Percentiles rank a stretch among this genome's conserved stretches.
These are phyloP conservation scores for Chromobotia macracanthus DNA, from an alignment of 2,797 vertebrate genomes.

Conservation along the genomic window DNA sequence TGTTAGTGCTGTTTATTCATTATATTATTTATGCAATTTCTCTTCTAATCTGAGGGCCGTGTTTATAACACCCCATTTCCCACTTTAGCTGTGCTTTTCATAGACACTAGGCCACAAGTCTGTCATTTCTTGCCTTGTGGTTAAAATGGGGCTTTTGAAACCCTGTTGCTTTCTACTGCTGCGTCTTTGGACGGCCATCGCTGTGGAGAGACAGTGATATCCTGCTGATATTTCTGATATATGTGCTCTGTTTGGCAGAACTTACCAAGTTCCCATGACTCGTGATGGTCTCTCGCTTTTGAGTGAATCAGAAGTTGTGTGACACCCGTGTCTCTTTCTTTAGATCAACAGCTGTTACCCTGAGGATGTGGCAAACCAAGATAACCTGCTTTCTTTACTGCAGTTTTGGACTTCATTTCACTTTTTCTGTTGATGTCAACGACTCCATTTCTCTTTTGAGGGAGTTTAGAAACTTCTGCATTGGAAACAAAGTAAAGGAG, in stretches of 20 bases:
- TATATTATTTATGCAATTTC: no score
- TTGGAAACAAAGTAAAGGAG: constrained; percentile 10
- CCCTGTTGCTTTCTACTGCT: neutral
- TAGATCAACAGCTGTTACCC: neutral
- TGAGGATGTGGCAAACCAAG: neutral
- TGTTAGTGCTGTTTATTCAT: no score
- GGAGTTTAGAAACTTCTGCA: neutral
- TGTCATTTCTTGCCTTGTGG: constrained; percentile 21
- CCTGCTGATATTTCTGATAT: neutral
- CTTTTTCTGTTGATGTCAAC: neutral
- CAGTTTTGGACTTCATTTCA: neutral
- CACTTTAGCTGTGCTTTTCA: constrained; percentile 4
- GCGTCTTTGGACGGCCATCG: neutral
- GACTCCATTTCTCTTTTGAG: neutral
- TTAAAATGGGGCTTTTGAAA: neutral
- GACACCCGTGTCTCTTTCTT: neutral
- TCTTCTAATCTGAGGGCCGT: neutral
- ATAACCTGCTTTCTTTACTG: neutral
- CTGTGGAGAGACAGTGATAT: neutral
- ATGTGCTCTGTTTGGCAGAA: constrained; percentile 6
- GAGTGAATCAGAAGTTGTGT: constrained; percentile 10
- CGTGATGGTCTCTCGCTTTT: neutral
- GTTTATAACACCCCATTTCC: neutral
- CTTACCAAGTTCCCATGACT: constrained; percentile 12
- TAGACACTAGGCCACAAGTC: constrained; percentile 38